phyloP scores from a whole-genome alignment of 2,113 vertebrate genomes.

The Phoenicopterus ruber region DNA sequence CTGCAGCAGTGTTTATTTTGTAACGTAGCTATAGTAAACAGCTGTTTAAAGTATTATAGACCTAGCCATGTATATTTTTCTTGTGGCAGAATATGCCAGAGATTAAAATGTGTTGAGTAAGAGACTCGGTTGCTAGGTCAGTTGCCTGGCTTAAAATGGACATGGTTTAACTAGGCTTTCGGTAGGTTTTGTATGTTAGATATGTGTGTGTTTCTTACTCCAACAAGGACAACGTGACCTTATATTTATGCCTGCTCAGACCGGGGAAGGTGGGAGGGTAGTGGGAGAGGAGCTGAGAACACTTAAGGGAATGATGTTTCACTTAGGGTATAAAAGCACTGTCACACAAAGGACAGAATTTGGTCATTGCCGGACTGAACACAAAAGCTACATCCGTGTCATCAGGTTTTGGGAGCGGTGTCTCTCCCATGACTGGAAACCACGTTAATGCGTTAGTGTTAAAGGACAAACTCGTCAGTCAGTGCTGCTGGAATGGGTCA shows the following conservation, averaged over 20 bases:
- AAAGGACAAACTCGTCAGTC: background rate
- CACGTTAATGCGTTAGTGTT: background rate
- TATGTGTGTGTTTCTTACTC: background rate
- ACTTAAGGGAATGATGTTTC: background rate
- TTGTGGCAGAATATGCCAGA: slow-evolving; percentile 34
- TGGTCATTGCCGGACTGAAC: background rate
- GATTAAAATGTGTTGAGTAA: slow-evolving; percentile 45
- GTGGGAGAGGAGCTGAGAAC: background rate
- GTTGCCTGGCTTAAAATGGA: slow-evolving; percentile 30
- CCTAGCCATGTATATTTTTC: slow-evolving; percentile 59
- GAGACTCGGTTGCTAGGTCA: background rate
- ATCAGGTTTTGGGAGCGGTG: background rate
- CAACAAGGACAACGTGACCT: background rate
- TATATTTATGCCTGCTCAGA: slow-evolving; percentile 8
- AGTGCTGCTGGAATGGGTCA: background rate
- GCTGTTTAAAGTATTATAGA: slow-evolving; percentile 66
- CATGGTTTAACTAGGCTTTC: background rate
- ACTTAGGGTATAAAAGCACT: slow-evolving; percentile 12
- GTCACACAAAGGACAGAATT: background rate
- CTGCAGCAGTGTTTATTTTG: slow-evolving; percentile 66
- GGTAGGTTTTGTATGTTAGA: slow-evolving; percentile 1
- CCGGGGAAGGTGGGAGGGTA: background rate
- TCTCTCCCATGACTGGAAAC: background rate
- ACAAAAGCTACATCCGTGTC: background rate
- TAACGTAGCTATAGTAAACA: slow-evolving; percentile 70